Base-by-base conservation (phyloP, 1,140 invertebrate species). In the Eriocheir sinensis region DNA sequence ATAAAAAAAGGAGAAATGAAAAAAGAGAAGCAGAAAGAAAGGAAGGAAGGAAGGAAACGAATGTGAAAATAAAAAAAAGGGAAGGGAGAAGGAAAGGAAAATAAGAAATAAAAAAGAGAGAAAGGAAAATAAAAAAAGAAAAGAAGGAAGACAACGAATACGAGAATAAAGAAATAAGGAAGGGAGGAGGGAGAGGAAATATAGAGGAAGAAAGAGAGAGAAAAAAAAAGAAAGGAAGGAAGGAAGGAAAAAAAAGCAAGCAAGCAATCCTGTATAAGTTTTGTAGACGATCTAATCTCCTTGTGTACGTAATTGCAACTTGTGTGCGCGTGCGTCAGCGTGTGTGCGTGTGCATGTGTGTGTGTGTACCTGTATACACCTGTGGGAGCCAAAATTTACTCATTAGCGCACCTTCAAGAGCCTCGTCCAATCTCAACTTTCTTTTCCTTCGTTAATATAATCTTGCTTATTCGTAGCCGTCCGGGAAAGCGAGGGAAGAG, bases 371-470 rank as follows among this genome's bases (percentile, higher is more conserved):
- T 72, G 9, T 72, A n/a, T n/a, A n/a, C n/a, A n/a, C n/a, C n/a
- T 72, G 60, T 72, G 27, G 12, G 9, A 21, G 60, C 60, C 60
- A 72, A 72, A 72, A 72, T 72, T 72, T 72, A 72, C 60, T 72
- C 60, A 72, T 72, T 72, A 72, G 21, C 21, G 27, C 60, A n/a
- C 60, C 60, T 72, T 72, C 60, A 72, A n/a, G 21, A 72, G 12
- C 60, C n/a, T 72, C 60, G 60, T n/a, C 21, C 21, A 72, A 72
- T 72, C 60, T 72, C n/a, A 72, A 72, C 60, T 72, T 72, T 72
- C 21, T n/a, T 21, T 72, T 72, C 60, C 60, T 72, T 72, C 60
- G 27, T n/a, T 72, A n/a, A n/a, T 72, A 72, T n/a, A 72, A 72
- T 72, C 60, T 72, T 27, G 60, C 60, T 72, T 72, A 72, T 72